Evolutionary conservation across 2,797 vertebrate genomes (phyloP), one percentile per base, ranked within the genome.

Genomic region (Sebastes cheni): DNA sequence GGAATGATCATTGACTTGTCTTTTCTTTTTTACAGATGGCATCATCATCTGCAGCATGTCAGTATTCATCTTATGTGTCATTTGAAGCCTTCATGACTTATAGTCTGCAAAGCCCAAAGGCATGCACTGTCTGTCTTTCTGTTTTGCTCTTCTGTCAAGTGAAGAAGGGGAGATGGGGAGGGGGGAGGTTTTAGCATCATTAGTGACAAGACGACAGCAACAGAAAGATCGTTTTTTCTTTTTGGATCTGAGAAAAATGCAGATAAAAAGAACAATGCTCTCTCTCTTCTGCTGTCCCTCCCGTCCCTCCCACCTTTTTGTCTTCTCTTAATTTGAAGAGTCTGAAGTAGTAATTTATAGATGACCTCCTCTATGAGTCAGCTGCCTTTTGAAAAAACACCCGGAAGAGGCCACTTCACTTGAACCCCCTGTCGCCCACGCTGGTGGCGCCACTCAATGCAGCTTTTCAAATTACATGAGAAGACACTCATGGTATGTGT

Each of bases 291-390:
- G 32, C 8, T 50, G 1, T 76, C 69, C 27, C 14, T 50, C 12
- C 22, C 8, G 4, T 52, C 32, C 60, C 76, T 74, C 64, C 50
- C 69, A 82, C 77, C 76, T 79, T 74, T 83, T 73, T 71, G 50
- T 84, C 65, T 58, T 54, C 55, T 74, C 46, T 65, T 70, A 71
- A 83, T 84, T 61, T 64, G 61, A 77, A 64, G 62, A 59, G 77
- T 81, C 74, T 89, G 81, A 88, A 86, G 82, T 67, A 56, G 67
- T 80, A 65, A 89, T 90, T 88, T 84, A 83, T 80, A 83, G 76
- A 79, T 78, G 76, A 86, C 86, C 86, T 85, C 74, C 66, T 55
- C 65, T 10, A 9, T 87, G 83, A 88, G 80, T 93, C 85, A 87
- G 75, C 6, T 77, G 77, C 73, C 86, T 89, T 70, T 84, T 79